These are phyloP conservation scores for Astropecten irregularis DNA, from an alignment of 53 echinoderm and acorn worm genomes.

Conservation along the genomic window DNA sequence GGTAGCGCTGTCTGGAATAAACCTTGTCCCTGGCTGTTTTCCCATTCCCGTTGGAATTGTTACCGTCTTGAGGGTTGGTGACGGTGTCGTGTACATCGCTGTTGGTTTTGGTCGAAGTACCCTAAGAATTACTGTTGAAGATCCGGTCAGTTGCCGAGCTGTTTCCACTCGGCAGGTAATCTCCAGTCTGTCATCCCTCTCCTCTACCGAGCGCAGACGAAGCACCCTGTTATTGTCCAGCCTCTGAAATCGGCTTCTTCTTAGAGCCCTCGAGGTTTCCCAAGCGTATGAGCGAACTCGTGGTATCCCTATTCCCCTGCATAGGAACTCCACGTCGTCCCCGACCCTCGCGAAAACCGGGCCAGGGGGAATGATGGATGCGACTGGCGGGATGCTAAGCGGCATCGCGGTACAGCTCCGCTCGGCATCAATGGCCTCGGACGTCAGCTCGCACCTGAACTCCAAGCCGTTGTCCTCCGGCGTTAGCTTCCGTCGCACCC, in stretches of 20 bases:
- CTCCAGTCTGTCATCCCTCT: slow-evolving; percentile 15
- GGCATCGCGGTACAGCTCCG: slow-evolving; percentile 48
- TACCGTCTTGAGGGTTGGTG: neutral
- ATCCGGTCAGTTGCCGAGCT: neutral
- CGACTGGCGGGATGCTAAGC: slow-evolving; percentile 20
- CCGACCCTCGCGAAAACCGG: slow-evolving; percentile 7
- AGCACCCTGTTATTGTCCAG: neutral
- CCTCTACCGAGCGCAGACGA: neutral
- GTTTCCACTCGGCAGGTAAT: slow-evolving; percentile 29
- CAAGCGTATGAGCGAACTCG: slow-evolving; percentile 21
- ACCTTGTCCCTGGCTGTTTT: neutral
- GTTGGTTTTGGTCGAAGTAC: slow-evolving; percentile 5
- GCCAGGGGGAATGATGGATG: neutral
- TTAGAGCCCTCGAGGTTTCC: neutral
- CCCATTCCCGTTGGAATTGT: neutral
- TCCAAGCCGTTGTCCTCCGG: slow-evolving; percentile 45
- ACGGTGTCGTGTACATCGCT: neutral
- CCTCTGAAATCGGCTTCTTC: neutral
- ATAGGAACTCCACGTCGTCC: slow-evolving; percentile 24
- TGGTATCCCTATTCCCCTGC: slow-evolving; percentile 13
- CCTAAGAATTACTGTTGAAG: slow-evolving; percentile 2
- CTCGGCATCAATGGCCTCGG: neutral
- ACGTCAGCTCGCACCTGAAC: slow-evolving; percentile 37
- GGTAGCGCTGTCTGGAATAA: too few relatives aligned
- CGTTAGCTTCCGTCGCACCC: slow-evolving; percentile 25